Evolutionary conservation across 2,113 vertebrate species (phyloP), one percentile per base, ranked within the genome.

Genomic region (Erinaceus europaeus): DNA sequence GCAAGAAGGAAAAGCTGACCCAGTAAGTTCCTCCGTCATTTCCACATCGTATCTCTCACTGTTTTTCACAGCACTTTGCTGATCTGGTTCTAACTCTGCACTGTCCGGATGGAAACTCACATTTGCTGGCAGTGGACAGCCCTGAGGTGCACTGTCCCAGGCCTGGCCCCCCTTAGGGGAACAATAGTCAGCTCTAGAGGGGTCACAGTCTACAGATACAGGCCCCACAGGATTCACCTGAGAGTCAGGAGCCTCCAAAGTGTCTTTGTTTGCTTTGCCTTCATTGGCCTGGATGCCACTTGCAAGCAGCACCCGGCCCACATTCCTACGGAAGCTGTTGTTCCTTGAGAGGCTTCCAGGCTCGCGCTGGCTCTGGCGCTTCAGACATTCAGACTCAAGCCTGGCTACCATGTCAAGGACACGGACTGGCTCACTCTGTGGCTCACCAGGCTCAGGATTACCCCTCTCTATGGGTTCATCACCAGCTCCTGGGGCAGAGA

Each of bases 351-450:
- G 98, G 97, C 96, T 94, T 14, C 97, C 98, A 0, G 96, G 95
- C 21, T 98, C 97, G 0, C 97, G 95, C 71, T 97, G 96, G 40
- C 95, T 95, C 93, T 98, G 98, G 8, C 95, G 96, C 94, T 93
- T 96, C 95, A 98, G 95, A 94, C 98, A 98, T 94, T 99, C 98
- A 0, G 98, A 99, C 94, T 99, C 99, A 86, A 99, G 96, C 97
- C 88, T 98, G 44, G 99, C 99, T 77, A 99, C 98, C 98, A 99
- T 98, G 96, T 99, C 98, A 18, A 98, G 97, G 84, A 99, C 99
- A 0, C 97, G 96, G 86, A 99, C 76, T 0, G 98, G 97, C 87
- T 99, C 99, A 0, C 90, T 89, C 94, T 97, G 98, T 69, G 97
- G 94, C 81, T 97, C 90, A 0, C 86, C 65, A 14, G 17, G 90